Base-by-base conservation (phyloP, 2,797 vertebrate genomes). In the Pampus argenteus region DNA sequence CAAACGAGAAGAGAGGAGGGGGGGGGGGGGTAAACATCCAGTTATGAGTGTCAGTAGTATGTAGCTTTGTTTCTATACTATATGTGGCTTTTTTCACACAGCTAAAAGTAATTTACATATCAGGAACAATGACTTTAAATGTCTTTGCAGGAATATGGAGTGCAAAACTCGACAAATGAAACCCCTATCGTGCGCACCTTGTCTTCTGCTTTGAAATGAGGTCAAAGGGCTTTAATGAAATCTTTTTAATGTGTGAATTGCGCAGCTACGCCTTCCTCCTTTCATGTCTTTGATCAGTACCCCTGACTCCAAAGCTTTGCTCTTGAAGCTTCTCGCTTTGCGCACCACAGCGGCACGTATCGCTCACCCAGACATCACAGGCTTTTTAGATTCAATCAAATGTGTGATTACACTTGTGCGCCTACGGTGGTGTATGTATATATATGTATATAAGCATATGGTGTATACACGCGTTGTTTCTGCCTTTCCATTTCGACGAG, bases 231-330 rank as follows among this genome's bases (percentile, higher is more conserved):
- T 82, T 82, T 85, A 84, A 81, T 77, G 57, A 82, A 73, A 36
- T 28, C 50, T 62, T 71, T 71, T 79, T 73, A 74, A 84, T 70
- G 71, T 60, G 66, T 40, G 45, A 65, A 66, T 55, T 18, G 28
- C 69, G 74, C 70, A 71, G 57, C 66, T 31, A 29, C 15, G 13
- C 26, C 31, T 50, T 49, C 70, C 62, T 78, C 34, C 60, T 85
- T 83, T 81, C 62, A 70, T 74, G 74, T 47, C 74, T 87, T 77
- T 84, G 80, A 87, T 86, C 73, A 76, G 52, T 22, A 42, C 56
- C 42, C 29, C 73, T 23, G 66, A 78, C 67, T 45, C 11, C 14
- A 75, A 72, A 71, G 22, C 70, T 60, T 18, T 17, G 67, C 57
- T 70, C 56, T 42, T 69, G 57, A 69, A 67, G 18, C 36, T 1